Percentiles rank a stretch among this genome's conserved stretches.
These are phyloP conservation scores for Plagodis pulveraria DNA, from an alignment of 2,888 invertebrate genomes.

Conservation along the genomic window DNA sequence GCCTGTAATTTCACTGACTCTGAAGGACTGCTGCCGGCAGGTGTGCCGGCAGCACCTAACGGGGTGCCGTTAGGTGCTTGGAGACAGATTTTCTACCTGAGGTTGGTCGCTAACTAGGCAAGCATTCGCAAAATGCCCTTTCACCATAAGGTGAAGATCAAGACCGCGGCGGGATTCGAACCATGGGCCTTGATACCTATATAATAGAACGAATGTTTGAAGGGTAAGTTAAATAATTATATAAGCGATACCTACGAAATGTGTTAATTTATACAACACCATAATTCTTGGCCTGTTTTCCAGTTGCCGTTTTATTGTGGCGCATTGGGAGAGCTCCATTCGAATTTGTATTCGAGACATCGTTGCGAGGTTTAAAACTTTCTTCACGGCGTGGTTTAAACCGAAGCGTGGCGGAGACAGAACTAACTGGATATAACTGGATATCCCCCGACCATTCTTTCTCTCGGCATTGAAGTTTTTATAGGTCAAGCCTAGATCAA, in stretches of 20 bases:
- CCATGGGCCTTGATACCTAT: no score
- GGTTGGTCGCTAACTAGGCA: no score
- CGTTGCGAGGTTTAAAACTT: constrained; percentile 69
- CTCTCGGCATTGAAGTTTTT: constrained; percentile 66
- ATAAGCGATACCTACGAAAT: constrained; percentile 32
- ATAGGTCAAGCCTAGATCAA: constrained; percentile 80
- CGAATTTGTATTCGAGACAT: constrained; percentile 72
- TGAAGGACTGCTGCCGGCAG: no score
- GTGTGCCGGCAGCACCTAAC: no score
- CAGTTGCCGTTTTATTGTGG: constrained; percentile 53
- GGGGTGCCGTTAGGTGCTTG: no score
- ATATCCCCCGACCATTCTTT: constrained; percentile 69
- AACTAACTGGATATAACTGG: constrained; percentile 75
- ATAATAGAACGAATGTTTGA: background rate
- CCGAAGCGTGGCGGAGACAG: constrained; percentile 61
- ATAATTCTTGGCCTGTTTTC: constrained; percentile 55
- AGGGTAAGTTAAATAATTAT: constrained; percentile 16
- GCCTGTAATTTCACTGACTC: no score
- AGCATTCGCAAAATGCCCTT: no score
- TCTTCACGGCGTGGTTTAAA: constrained; percentile 69
- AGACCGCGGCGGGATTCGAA: no score
- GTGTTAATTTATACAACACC: constrained; percentile 45
- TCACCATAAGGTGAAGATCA: no score
- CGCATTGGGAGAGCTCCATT: constrained; percentile 56
- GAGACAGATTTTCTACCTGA: no score